Base-by-base conservation (phyloP, 2,113 vertebrate genomes). In the Xyliphius kryptos region DNA sequence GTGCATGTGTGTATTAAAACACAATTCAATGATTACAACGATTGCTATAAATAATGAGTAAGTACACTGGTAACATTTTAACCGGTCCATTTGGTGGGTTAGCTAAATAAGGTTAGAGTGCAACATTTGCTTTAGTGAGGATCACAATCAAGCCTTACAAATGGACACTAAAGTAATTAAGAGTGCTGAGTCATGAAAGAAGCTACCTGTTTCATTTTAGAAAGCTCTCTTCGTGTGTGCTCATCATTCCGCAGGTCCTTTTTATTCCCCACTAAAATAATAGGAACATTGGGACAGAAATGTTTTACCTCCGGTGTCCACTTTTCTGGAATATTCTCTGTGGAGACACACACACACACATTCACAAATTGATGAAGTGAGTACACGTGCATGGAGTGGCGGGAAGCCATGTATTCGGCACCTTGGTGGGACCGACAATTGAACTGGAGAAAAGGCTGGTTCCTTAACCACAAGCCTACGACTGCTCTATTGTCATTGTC, bases 131-230 rank as follows among this genome's bases (percentile, higher is more conserved):
- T 60, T 66, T 40, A 63, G 38, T 41, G 22, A 63, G 22, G 63
- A 32, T 62, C 15, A 53, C 14, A 19, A 58, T 59, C 41, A 37
- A 61, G 49, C 13, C 50, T 55, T 61, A 57, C 51, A 60, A 22
- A 61, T 40, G 20, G 49, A 52, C 52, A 67, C 21, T 59, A 63
- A 63, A 43, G 46, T 17, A 16, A 54, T 47, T 55, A 52, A 54
- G 32, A 41, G 5, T 43, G 36, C 36, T 19, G 32, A 46, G n/a
- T 40, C 47, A 54, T 58, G 9, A 16, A 32, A 47, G 40, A 80
- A 96, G n/a, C n/a, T n/a, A n/a, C 94, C 93, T 99, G 95, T 72
- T 99, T 99, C 96, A 97, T 96, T 82, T 98, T 99, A 16, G 89
- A 91, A 80, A 99, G 88, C 79, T 99, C 95, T 68, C 88, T 81